Base-by-base conservation (phyloP, 2,888 invertebrate species). In the Platynereis dumerilii region DNA sequence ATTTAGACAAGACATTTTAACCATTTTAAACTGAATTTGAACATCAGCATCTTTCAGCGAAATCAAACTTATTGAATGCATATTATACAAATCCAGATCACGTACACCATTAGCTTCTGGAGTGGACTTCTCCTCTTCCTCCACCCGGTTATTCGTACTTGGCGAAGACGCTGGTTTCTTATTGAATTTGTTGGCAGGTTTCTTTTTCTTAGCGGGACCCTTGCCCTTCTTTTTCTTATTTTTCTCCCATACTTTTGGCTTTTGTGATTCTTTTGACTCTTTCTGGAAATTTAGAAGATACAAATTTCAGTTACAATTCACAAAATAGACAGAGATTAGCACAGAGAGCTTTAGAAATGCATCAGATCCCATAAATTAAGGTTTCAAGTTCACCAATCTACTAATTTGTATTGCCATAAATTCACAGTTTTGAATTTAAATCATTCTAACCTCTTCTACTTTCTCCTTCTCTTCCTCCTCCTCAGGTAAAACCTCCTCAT, bases 221-320 rank as follows among this genome's bases (percentile, higher is more conserved):
- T 63, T 65, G 44, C 88, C 84, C 83, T 89, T 88, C 79, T 88
- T 78, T 65, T 80, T 88, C 66, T 82, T 83, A 82, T 90, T 90
- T 77, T 90, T 93, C 78, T 92, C 88, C 94, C 94, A 94, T 22
- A 90, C 90, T 68, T 93, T 82, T 27, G 75, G 91, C 79, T 91
- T 78, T 28, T 26, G n/a, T 26, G 17, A 2, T 24, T n/a, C 22
- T 24, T 44, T 57, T 58, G 15, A 24, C 45, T 58, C 42, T 20
- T 22, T 57, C 22, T 34, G 57, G 2, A 53, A 60, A 22, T 60
- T 53, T 15, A 29, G 28, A 52, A 10, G 20, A 52, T 52, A 52
- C 20, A 52, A 7, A 22, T 52, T 10, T 17, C n/a, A n/a, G n/a
- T n/a, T n/a, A n/a, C n/a, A n/a, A n/a, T n/a, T n/a, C n/a, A n/a